Base-by-base conservation (phyloP, 2,797 vertebrate genomes). In the Iguana delicatissima region DNA sequence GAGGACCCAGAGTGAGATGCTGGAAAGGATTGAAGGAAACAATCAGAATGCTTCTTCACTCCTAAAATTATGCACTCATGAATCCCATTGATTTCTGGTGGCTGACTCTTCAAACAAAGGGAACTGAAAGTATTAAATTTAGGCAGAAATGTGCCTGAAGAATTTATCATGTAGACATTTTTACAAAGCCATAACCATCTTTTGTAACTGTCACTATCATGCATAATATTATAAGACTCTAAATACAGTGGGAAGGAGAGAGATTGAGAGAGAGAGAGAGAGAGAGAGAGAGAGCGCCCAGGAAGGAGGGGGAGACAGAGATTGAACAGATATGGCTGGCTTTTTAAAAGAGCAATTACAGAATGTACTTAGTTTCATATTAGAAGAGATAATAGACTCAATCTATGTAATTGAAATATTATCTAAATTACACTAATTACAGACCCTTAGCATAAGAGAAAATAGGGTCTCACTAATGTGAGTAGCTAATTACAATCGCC, bases 391-490 rank as follows among this genome's bases (percentile, higher is more conserved):
- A 84, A 94, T 95, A 95, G 93, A 94, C 7, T 93, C 86, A 92
- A 96, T 87, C 93, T 91, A 84, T 93, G 88, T 93, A 93, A 93
- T 96, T 89, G 96, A 94, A 96, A 95, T 96, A 96, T 96, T 96
- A 95, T 95, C 94, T 96, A 94, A 97, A 96, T 97, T 97, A 94
- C 90, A 93, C 83, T 96, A 97, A 97, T 97, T 97, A 96, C 86
- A 90, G 92, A 86, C 81, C 92, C 59, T 94, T 93, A 90, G 62
- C 91, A 77, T 76, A 93, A 90, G 91, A 83, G 89, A 93, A 95
- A 96, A 95, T 80, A 92, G 91, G 93, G 85, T 95, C 90, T 94
- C 95, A 95, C 95, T 96, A 96, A 95, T 95, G 93, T 73, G 89
- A 97, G 87, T 74, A 90, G 93, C 93, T 97, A 97, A 97, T 97